phyloP scores from a whole-genome alignment of 2,888 invertebrate genomes.

The Stenoptilia bipunctidactyla region DNA sequence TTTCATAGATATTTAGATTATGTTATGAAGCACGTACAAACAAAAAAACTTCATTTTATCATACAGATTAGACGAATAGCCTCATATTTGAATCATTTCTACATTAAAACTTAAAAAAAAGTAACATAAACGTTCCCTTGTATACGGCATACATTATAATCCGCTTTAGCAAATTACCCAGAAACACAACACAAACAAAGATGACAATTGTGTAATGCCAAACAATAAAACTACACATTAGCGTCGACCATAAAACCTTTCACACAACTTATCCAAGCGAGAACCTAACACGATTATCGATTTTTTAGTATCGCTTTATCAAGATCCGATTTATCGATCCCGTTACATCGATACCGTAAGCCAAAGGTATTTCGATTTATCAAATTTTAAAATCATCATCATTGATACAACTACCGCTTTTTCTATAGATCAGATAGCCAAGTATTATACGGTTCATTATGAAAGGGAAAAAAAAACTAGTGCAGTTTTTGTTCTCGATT shows the following conservation, averaged over 20 bases:
- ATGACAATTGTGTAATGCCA: too few relatives aligned
- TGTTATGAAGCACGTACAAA: too few relatives aligned
- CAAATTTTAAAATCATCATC: constrained; percentile 32
- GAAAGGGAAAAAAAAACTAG: constrained; percentile 1
- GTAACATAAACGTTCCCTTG: too few relatives aligned
- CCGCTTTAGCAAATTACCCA: too few relatives aligned
- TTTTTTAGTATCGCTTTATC: constrained; percentile 44
- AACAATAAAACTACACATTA: constrained; percentile 4
- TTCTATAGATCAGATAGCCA: constrained; percentile 11
- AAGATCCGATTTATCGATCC: constrained; percentile 50
- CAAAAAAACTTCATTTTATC: too few relatives aligned
- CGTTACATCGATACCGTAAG: constrained; percentile 56
- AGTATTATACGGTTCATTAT: constrained; percentile 15
- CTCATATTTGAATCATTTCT: too few relatives aligned
- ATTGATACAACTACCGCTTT: constrained; percentile 21
- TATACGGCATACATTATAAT: too few relatives aligned
- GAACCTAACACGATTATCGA: constrained; percentile 38
- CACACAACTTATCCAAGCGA: neutral
- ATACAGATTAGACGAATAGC: too few relatives aligned
- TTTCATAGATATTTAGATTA: too few relatives aligned
- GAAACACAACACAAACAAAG: too few relatives aligned
- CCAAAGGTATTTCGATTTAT: constrained; percentile 43
- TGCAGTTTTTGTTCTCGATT: neutral
- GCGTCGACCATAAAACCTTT: constrained; percentile 7
- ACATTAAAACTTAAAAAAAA: too few relatives aligned